Evolutionary conservation across 2,888 invertebrate genomes (phyloP).

Genomic region (Oscheius sp.): DNA sequence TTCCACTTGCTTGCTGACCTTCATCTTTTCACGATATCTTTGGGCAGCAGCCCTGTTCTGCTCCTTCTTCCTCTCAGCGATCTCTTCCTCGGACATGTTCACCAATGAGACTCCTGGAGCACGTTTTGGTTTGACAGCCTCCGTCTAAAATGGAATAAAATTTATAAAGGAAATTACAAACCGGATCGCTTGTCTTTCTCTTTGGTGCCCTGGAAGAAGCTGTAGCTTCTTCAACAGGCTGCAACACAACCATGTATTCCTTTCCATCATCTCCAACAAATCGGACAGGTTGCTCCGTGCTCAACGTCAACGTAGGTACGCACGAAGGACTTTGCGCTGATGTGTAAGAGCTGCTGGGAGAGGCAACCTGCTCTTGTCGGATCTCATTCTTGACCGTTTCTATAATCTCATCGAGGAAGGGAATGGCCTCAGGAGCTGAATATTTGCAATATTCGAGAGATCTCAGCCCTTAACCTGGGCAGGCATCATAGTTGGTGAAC

Average conservation of each 20-base stretch:
- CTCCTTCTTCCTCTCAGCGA: conserved; percentile 68
- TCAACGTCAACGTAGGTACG: conserved; percentile 34
- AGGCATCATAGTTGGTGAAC: conserved; percentile 20
- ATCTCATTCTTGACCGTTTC: conserved; percentile 66
- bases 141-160: not conserved
- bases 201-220: conserved; percentile 8
- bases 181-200: conserved; percentile 22
- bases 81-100: conserved; percentile 61
- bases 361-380: conserved; percentile 28
- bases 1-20: conserved; percentile 24
- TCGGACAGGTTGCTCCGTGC: conserved; percentile 45
- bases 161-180: not conserved
- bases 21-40: conserved; percentile 64
- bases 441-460: not conserved
- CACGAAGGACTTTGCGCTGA: not conserved
- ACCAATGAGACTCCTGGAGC: conserved; percentile 55
- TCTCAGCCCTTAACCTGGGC: not conserved
- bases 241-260: conserved; percentile 47
- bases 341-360: not conserved
- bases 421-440: conserved; percentile 4
- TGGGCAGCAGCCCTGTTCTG: conserved; percentile 69
- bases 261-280: conserved; percentile 54
- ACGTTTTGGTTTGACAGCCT: conserved; percentile 41
- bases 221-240: conserved; percentile 32
- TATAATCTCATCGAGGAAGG: conserved; percentile 63